phyloP scores from a whole-genome alignment of 35 echinoderm and acorn worm species.

The Diadema setosum region DNA sequence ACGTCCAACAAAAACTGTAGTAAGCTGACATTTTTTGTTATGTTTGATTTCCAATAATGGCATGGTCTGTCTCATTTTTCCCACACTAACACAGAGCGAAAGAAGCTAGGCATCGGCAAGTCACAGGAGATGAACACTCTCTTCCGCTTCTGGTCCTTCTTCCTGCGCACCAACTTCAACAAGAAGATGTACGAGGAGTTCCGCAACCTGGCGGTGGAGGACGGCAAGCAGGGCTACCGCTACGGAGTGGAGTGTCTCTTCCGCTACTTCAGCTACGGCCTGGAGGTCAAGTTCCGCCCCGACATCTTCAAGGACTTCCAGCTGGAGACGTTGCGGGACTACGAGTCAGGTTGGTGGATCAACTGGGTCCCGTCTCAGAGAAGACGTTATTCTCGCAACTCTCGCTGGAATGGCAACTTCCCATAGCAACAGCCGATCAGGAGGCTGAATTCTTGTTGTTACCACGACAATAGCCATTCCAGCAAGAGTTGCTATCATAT shows the following conservation, averaged over 20 bases:
- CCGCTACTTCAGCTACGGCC: constrained; percentile 95
- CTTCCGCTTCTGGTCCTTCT: constrained; percentile 99
- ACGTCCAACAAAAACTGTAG: too few relatives aligned
- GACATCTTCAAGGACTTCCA: constrained; percentile 97
- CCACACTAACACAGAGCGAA: constrained; percentile 57
- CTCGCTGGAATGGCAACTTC: too few relatives aligned
- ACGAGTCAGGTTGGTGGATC: constrained; percentile 52
- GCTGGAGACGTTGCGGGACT: constrained; percentile 79
- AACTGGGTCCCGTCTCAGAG: not conserved
- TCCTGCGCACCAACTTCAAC: constrained; percentile 98
- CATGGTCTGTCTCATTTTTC: too few relatives aligned
- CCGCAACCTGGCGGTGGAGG: constrained; percentile 78
- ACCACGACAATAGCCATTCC: too few relatives aligned
- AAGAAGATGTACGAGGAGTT: constrained; percentile 99
- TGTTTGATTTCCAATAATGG: not conserved
- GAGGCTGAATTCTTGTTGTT: too few relatives aligned
- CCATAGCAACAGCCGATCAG: too few relatives aligned
- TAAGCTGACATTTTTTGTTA: too few relatives aligned
- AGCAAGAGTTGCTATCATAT: too few relatives aligned
- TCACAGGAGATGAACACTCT: constrained; percentile 99
- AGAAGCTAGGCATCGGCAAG: constrained; percentile 96
- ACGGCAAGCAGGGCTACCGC: constrained; percentile 81
- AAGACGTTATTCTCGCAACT: too few relatives aligned
- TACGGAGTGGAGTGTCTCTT: constrained; percentile 97
- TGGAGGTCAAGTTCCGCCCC: constrained; percentile 88